These are phyloP conservation scores for Hypselothyrea guttata DNA, from an alignment of 2,888 invertebrate species.

Conservation along the genomic window DNA sequence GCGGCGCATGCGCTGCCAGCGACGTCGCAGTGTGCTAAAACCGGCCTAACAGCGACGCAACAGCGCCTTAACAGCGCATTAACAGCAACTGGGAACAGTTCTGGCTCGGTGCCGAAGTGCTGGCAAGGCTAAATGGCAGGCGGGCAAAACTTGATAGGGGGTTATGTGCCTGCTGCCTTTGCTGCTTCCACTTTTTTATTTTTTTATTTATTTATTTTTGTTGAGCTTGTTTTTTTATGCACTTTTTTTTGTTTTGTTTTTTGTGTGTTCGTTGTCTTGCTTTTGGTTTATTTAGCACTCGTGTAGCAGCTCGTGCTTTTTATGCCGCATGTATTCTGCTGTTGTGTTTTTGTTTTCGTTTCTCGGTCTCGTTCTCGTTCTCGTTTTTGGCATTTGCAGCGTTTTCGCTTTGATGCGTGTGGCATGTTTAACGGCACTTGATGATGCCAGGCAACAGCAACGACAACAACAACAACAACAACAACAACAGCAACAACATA, in stretches of 20 bases:
- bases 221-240: no score
- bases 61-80: constrained; percentile 29
- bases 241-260: no score
- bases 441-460: constrained; percentile 37
- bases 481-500: constrained; percentile 15
- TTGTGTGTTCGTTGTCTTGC: constrained; percentile 10
- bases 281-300: constrained; percentile 43
- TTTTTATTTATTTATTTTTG: constrained; percentile 1
- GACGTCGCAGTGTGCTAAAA: constrained; percentile 11
- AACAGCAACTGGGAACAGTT: constrained; percentile 61
- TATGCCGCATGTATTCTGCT: constrained; percentile 47
- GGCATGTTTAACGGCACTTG: constrained; percentile 64
- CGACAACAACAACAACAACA: constrained; percentile 13
- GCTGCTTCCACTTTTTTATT: background rate
- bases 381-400: constrained; percentile 44
- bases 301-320: constrained; percentile 39
- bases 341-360: constrained; percentile 1
- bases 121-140: no score
- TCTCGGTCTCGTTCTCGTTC: no score
- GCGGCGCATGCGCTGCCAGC: no score
- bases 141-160: background rate
- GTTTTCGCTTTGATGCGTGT: constrained; percentile 65
- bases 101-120: background rate
- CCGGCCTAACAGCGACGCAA: constrained; percentile 43
- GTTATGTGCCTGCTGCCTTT: constrained; percentile 6